A percentile compares a stretch with the other conserved stretches of the same genome.
These are phyloP conservation scores for Euleptes europaea DNA, from an alignment of 2,113 vertebrate genomes.

Conservation along the genomic window DNA sequence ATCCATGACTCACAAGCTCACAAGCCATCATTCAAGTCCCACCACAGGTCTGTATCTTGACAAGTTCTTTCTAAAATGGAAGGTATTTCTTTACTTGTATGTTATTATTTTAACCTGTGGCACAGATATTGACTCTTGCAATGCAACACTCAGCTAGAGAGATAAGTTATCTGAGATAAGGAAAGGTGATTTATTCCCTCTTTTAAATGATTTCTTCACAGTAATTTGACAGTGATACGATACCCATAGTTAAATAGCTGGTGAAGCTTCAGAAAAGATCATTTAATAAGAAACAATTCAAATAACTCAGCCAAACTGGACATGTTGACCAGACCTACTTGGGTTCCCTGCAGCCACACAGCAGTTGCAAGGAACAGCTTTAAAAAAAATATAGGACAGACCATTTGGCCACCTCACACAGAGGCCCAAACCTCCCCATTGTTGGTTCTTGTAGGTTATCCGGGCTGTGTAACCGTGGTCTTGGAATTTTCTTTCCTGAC, in stretches of 20 bases:
- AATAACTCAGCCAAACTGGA: accelerated
- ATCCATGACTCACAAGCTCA: not conserved
- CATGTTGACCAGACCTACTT: no score
- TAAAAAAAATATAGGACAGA: no score
- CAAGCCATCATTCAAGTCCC: not conserved
- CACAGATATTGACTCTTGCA: not conserved
- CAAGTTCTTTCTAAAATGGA: not conserved
- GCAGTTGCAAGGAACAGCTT: no score
- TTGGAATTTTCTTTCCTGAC: no score
- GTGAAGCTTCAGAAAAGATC: not conserved
- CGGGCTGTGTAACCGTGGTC: no score
- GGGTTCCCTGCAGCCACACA: no score
- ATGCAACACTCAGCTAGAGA: not conserved
- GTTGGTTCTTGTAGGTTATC: no score
- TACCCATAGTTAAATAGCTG: not conserved
- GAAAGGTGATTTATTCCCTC: not conserved
- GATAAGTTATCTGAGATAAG: accelerated
- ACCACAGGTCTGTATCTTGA: not conserved
- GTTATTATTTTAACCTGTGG: not conserved
- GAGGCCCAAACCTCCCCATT: no score
- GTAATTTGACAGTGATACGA: not conserved
- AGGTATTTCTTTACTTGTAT: not conserved
- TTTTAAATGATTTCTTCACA: not conserved
- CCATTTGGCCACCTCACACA: no score
- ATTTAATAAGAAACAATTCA: accelerated